Conservation (phyloP, 1,140 invertebrate genomes). For the Berghia stephanieae region DNA sequence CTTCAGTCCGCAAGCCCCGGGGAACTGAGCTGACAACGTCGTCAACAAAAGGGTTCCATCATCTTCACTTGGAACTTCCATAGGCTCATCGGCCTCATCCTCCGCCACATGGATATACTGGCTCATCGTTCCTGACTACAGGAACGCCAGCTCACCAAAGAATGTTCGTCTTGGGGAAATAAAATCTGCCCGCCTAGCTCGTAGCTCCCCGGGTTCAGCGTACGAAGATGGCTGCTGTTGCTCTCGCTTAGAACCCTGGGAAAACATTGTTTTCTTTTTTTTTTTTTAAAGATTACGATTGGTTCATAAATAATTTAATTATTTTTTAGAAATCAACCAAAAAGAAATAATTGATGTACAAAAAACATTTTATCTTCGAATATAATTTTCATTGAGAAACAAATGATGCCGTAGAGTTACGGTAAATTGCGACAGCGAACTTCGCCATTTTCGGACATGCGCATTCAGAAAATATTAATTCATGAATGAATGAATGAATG, state of each 20-base stretch:
- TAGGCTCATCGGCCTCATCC: conserved; percentile 89
- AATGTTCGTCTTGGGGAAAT: conserved; percentile 34
- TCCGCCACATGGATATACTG: conserved; percentile 73
- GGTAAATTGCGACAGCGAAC: too few relatives aligned
- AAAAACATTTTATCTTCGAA: too few relatives aligned
- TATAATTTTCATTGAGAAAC: too few relatives aligned
- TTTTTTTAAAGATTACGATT: too few relatives aligned
- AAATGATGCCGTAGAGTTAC: too few relatives aligned
- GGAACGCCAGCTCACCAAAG: conserved; percentile 34
- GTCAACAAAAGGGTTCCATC: conserved; percentile 87
- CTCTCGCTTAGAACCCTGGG: conserved; percentile 38
- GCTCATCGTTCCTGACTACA: conserved; percentile 44
- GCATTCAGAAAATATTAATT: too few relatives aligned
- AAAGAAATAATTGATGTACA: too few relatives aligned
- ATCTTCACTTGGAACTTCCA: conserved; percentile 91
- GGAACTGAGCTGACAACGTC: conserved; percentile 90
- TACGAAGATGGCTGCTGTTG: conserved; percentile 42
- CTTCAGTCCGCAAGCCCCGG: conserved; percentile 92
- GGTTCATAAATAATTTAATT: too few relatives aligned
- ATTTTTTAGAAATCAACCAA: too few relatives aligned
- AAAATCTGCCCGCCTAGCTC: conserved; percentile 40
- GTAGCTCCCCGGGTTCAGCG: conserved; percentile 39
- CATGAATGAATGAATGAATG: too few relatives aligned
- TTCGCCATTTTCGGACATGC: too few relatives aligned
- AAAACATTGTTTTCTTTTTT: too few relatives aligned